Evolutionary conservation across 2,113 vertebrate species (phyloP).

Genomic region (Girardinichthys multiradiatus): DNA sequence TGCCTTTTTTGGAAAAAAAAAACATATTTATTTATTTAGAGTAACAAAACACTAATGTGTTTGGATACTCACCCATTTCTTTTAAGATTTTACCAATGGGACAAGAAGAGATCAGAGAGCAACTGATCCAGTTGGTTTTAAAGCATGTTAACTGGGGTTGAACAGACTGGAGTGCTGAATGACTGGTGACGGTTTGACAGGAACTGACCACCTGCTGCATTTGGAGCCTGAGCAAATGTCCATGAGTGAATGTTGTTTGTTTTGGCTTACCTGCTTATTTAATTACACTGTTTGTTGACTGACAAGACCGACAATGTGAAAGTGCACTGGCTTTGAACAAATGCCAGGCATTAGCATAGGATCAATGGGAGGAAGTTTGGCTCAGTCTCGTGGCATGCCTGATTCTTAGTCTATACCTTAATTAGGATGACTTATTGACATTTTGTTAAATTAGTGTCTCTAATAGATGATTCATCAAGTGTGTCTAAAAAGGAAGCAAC

Average conservation of each 20-base stretch:
- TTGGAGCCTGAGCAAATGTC: not conserved
- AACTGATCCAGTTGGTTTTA: not conserved
- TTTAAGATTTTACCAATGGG: not conserved
- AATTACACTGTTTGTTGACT: constrained; percentile 63
- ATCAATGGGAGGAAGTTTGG: constrained; percentile 60
- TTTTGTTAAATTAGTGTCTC: constrained; percentile 58
- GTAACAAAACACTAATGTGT: not conserved
- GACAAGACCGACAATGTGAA: constrained; percentile 47
- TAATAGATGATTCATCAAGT: constrained; percentile 55
- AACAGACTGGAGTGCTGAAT: not conserved
- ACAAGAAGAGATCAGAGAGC: not conserved
- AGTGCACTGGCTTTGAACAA: constrained; percentile 35
- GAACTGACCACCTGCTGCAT: not conserved
- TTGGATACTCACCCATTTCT: not conserved
- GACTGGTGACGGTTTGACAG: not conserved
- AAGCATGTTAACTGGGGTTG: not conserved
- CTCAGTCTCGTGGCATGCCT: constrained; percentile 32
- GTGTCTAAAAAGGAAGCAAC: not conserved
- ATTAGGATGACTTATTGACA: constrained; percentile 76
- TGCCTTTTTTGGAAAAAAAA: too few relatives aligned
- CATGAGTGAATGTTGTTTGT: constrained; percentile 27
- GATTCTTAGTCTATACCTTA: constrained; percentile 60
- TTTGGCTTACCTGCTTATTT: constrained; percentile 56
- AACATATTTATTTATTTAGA: too few relatives aligned
- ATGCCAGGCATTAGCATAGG: constrained; percentile 47